Conservation (phyloP, 2,797 vertebrate genomes). For the Rallus crepitans region DNA sequence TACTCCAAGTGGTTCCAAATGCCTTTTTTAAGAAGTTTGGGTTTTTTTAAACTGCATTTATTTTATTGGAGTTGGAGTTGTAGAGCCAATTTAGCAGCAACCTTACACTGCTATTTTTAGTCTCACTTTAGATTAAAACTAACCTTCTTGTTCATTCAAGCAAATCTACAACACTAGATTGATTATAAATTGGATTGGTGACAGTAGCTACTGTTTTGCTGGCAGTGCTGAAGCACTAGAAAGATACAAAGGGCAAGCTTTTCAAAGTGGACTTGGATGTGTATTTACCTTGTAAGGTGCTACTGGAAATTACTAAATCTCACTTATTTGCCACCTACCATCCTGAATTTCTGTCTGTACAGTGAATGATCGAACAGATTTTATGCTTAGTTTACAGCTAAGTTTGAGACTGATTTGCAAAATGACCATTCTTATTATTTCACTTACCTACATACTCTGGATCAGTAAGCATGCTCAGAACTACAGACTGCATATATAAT, state of each 20-base stretch:
- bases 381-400: background rate
- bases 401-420: background rate
- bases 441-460: background rate
- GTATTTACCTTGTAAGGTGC: background rate
- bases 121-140: conserved; percentile 40
- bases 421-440: background rate
- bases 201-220: background rate
- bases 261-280: background rate
- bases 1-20: background rate
- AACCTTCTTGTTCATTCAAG: conserved; percentile 18
- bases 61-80: background rate
- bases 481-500: background rate
- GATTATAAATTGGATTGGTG: conserved; percentile 34
- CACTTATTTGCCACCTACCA: background rate
- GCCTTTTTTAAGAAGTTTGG: background rate
- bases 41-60: accelerated
- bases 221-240: background rate
- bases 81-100: conserved; percentile 24
- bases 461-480: background rate
- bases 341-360: background rate
- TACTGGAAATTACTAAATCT: background rate
- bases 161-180: background rate
- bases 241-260: background rate
- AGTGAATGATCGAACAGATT: background rate
- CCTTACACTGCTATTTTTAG: background rate